phyloP scores from a whole-genome alignment of 2,888 invertebrate species.

The Malachius bipustulatus region DNA sequence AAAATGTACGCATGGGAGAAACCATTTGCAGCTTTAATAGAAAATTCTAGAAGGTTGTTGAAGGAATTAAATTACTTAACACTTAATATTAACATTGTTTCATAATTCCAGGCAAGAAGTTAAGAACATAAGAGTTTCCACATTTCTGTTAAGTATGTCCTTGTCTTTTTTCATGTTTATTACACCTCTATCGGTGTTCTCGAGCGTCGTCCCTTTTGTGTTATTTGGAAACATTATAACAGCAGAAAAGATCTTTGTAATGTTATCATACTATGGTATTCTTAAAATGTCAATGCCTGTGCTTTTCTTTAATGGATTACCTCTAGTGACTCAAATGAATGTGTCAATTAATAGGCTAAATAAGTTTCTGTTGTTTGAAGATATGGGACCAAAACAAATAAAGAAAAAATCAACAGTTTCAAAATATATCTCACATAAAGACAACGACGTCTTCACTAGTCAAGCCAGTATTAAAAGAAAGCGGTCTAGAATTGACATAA shows the following conservation, averaged over 20 bases:
- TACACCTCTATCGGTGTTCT: constrained; percentile 72
- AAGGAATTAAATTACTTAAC: too few relatives aligned
- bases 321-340: constrained; percentile 49
- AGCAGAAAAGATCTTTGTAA: constrained; percentile 73
- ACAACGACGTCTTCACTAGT: constrained; percentile 24
- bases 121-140: constrained; percentile 55
- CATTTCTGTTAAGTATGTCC: constrained; percentile 60
- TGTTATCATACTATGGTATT: constrained; percentile 80
- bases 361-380: constrained; percentile 39
- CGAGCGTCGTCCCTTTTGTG: constrained; percentile 65
- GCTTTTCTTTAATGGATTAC: constrained; percentile 49
- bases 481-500: too few relatives aligned
- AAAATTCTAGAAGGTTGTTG: too few relatives aligned
- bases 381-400: constrained; percentile 24
- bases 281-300: constrained; percentile 56
- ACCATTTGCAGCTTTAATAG: constrained; percentile 44
- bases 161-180: constrained; percentile 76
- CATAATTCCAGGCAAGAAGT: constrained; percentile 47
- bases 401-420: too few relatives aligned
- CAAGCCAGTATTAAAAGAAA: too few relatives aligned
- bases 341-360: constrained; percentile 52
- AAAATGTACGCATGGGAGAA: constrained; percentile 67
- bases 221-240: constrained; percentile 56
- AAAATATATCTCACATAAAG: too few relatives aligned
- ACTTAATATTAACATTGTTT: constrained; percentile 7